phyloP scores from a whole-genome alignment of 2,888 invertebrate species.

The Dolomedes plantarius region DNA sequence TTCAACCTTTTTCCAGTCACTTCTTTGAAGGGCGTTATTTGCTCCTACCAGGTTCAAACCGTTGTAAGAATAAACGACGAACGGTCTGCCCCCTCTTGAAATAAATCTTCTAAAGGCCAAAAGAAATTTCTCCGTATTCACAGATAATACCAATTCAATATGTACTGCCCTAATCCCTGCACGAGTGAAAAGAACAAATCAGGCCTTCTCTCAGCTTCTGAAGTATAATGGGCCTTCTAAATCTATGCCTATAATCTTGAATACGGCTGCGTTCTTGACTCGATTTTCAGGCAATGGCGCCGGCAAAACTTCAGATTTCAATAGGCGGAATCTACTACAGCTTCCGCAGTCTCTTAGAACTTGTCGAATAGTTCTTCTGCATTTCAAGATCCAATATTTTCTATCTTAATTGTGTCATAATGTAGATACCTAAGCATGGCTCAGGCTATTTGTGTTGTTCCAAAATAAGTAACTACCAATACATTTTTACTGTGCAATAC shows the following conservation, averaged over 20 bases:
- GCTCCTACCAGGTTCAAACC: no score
- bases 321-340: not conserved
- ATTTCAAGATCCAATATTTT: not conserved
- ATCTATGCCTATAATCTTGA: slow-evolving; percentile 20
- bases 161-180: not conserved
- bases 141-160: slow-evolving; percentile 6
- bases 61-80: no score
- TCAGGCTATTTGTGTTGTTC: not conserved
- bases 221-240: not conserved
- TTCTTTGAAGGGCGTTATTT: no score
- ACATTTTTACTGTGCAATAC: not conserved
- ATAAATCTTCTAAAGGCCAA: no score
- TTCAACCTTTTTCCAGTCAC: no score
- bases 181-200: not conserved
- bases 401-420: not conserved
- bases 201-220: not conserved
- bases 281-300: not conserved
- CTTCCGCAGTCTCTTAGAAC: not conserved
- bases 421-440: not conserved
- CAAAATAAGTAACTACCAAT: not conserved
- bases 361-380: not conserved
- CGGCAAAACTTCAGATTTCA: not conserved
- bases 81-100: no score
- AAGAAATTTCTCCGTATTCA: no score
- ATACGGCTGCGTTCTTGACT: slow-evolving; percentile 10